Conservation (phyloP, 2,888 invertebrate species). For the Elegia similella region DNA sequence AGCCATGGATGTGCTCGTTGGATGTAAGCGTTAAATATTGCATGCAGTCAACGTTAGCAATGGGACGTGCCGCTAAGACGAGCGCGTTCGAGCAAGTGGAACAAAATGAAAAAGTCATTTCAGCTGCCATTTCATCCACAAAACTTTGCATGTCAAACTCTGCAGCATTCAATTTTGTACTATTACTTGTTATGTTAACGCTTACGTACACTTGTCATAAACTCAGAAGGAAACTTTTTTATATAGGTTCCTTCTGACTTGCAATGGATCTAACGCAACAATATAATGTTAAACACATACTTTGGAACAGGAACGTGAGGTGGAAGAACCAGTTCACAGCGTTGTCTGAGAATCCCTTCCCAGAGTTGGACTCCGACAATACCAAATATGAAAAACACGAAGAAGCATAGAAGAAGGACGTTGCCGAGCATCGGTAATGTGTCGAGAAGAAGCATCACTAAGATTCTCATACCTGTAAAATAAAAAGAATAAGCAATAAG, state of each 20-base stretch:
- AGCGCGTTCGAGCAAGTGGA: conserved; percentile 66
- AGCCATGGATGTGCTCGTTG: conserved; percentile 63
- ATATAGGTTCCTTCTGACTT: conserved; percentile 19
- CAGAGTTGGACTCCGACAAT: conserved; percentile 99
- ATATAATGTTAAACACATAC: conserved; percentile 80
- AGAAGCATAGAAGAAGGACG: conserved; percentile 98
- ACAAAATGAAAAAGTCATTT: conserved; percentile 58
- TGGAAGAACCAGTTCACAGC: conserved; percentile 92
- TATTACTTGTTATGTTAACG: conserved; percentile 38
- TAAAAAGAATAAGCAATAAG: conserved; percentile 12
- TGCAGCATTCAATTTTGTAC: conserved; percentile 32
- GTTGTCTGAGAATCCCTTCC: conserved; percentile 97
- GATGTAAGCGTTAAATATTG: conserved; percentile 79
- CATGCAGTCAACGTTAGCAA: conserved; percentile 80
- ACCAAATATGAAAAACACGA: conserved; percentile 99
- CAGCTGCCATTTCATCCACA: conserved; percentile 51
- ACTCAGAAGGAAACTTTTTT: conserved; percentile 28
- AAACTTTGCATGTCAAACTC: conserved; percentile 37
- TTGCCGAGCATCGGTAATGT: conserved; percentile 99
- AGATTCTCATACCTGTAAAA: conserved; percentile 95
- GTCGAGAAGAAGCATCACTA: conserved; percentile 98
- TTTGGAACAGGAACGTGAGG: conserved; percentile 86
- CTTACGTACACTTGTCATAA: conserved; percentile 32
- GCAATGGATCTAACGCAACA: conserved; percentile 17
- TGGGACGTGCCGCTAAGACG: conserved; percentile 74